phyloP scores from a whole-genome alignment of 2,888 invertebrate species.

The Sthenelais limicola region DNA sequence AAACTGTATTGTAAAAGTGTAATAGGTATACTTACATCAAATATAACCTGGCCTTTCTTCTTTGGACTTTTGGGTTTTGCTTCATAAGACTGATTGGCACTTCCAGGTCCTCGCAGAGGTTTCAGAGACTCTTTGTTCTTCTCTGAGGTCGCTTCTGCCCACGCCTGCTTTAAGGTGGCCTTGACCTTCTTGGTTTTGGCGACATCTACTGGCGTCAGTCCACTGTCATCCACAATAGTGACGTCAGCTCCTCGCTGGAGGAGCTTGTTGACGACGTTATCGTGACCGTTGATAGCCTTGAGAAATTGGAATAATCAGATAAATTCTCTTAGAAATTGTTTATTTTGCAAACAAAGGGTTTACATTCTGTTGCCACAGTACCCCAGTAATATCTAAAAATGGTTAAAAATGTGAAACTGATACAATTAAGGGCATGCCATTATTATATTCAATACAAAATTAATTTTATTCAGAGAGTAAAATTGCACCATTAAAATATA shows the following conservation, averaged over 20 bases:
- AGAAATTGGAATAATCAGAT: neutral
- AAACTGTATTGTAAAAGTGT: too few species aligned
- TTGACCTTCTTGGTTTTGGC: slow-evolving; percentile 66
- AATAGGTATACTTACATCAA: slow-evolving; percentile 67
- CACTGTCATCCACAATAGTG: slow-evolving; percentile 65
- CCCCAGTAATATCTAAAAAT: too few species aligned
- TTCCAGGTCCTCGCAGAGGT: slow-evolving; percentile 36
- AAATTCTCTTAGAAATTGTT: too few species aligned
- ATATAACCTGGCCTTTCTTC: slow-evolving; percentile 60
- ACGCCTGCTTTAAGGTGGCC: slow-evolving; percentile 58
- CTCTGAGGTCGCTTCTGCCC: slow-evolving; percentile 60
- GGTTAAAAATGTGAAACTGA: too few species aligned
- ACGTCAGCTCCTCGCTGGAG: slow-evolving; percentile 67
- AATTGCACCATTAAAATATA: too few species aligned
- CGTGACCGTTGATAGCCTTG: slow-evolving; percentile 69
- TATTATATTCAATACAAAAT: too few species aligned
- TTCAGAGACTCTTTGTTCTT: slow-evolving; percentile 30
- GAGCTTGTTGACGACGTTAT: slow-evolving; percentile 59
- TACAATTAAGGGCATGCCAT: too few species aligned
- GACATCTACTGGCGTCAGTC: slow-evolving; percentile 66
- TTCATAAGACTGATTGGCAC: neutral
- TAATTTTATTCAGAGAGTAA: too few species aligned
- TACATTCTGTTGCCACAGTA: too few species aligned
- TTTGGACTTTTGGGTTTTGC: slow-evolving; percentile 40
- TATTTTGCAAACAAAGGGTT: too few species aligned